phyloP scores from a whole-genome alignment of 1,140 invertebrate genomes.

The Nymphalis io region DNA sequence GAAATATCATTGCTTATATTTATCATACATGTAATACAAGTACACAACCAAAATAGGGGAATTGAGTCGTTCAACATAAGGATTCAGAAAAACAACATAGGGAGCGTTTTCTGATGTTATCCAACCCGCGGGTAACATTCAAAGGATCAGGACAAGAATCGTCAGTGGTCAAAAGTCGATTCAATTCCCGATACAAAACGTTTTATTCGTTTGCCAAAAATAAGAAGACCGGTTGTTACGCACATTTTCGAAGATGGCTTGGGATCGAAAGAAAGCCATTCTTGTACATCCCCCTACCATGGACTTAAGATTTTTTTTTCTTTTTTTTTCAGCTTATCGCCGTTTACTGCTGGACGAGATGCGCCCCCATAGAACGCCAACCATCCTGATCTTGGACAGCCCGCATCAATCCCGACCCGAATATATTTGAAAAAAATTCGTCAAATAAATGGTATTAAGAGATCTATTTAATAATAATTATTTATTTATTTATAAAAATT shows the following conservation, averaged over 20 bases:
- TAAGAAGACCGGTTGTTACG: conserved; percentile 52
- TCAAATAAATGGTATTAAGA: too few relatives aligned
- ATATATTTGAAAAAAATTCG: too few relatives aligned
- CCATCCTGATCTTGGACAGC: too few relatives aligned
- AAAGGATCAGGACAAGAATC: conserved; percentile 18
- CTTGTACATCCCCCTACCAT: conserved; percentile 45
- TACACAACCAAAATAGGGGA: neutral
- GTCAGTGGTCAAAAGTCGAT: conserved; percentile 46
- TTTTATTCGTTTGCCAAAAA: conserved; percentile 57
- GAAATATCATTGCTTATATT: too few relatives aligned
- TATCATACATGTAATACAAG: too few relatives aligned
- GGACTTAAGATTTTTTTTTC: too few relatives aligned
- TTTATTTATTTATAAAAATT: too few relatives aligned
- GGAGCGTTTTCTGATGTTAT: conserved; percentile 14
- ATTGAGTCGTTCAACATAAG: neutral
- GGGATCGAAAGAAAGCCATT: conserved; percentile 44
- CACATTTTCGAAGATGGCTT: conserved; percentile 55
- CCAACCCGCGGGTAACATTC: conserved; percentile 26
- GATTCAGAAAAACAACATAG: neutral
- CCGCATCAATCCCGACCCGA: too few relatives aligned
- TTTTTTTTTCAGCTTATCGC: too few relatives aligned
- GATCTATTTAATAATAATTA: too few relatives aligned
- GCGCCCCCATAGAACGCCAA: too few relatives aligned
- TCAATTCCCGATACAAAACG: conserved; percentile 66
- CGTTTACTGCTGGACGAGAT: too few relatives aligned